Evolutionary conservation across 2,113 vertebrate genomes (phyloP), one percentile per base, ranked within the genome.

Genomic region (Morone chrysops): DNA sequence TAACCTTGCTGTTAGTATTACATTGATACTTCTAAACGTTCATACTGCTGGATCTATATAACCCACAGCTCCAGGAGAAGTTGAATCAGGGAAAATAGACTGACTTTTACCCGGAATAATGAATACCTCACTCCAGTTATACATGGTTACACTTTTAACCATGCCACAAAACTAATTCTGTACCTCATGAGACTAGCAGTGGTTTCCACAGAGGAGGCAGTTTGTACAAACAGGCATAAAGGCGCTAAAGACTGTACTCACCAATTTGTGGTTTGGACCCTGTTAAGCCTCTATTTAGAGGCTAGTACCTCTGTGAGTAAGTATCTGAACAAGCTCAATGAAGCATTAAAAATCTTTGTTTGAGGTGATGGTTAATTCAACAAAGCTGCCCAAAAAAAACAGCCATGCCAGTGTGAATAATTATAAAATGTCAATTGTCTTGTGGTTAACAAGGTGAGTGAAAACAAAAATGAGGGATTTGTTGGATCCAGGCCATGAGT

Each of bases 401-500:
- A 77, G 71, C 51, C 36, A 22, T 36, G 43, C 20, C 74, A 63
- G 62, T 63, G 48, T 83, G 41, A 74, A 80, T 80, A 74, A 70
- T 88, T 80, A 67, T 70, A 53, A 84, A 75, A 75, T 76, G 78
- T 51, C 82, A 86, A 84, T 84, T 70, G 68, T 75, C 74, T 70
- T 38, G 43, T 71, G 56, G 54, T 77, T 84, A 80, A 84, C 75
- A 70, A 84, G 86, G 74, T 79, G 74, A 72, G 60, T 61, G 61
- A 82, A 86, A 81, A 79, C 61, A 59, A 79, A 81, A 74, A 71
- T 62, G 68, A 67, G 59, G 56, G 31, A 78, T 88, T 82, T 70
- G 68, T 67, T 74, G 66, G 56, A 72, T 73, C 3, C 40, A 7
- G 38, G 43, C 50, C 45, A 62, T 12, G 4, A 60, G 31, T 85